Evolutionary conservation across 2,888 invertebrate genomes (phyloP).

Genomic region (Drosophila rellima): DNA sequence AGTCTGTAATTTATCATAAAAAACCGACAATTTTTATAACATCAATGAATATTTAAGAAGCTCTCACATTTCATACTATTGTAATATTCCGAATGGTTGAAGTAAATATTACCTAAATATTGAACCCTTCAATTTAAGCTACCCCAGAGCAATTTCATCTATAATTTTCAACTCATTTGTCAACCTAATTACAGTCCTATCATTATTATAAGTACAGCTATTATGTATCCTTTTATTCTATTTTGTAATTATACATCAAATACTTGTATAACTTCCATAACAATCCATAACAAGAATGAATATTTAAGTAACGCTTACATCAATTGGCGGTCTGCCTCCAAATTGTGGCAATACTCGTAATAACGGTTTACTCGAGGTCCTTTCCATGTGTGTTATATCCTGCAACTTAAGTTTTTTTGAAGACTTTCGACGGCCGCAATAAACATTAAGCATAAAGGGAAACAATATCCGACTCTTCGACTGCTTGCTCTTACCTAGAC

Average conservation of each 20-base stretch:
- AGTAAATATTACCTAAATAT: neutral
- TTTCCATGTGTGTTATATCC: conserved; percentile 18
- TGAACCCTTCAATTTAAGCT: neutral
- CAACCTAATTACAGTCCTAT: neutral
- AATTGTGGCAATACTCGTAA: conserved; percentile 15
- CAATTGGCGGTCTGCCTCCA: conserved; percentile 11
- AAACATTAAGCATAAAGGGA: conserved; percentile 53
- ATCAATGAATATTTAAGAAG: conserved; percentile 9
- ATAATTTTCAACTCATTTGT: neutral
- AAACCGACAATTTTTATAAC: conserved; percentile 24
- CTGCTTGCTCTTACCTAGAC: conserved; percentile 4
- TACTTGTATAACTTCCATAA: conserved; percentile 27
- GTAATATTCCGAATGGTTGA: neutral
- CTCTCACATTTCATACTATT: neutral
- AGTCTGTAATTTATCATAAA: conserved; percentile 3
- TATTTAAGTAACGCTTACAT: conserved; percentile 6
- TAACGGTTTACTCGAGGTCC: conserved; percentile 29
- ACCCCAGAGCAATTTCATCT: neutral
- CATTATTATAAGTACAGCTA: neutral
- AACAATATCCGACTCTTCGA: conserved; percentile 21
- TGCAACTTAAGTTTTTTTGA: conserved; percentile 38
- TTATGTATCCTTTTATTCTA: neutral
- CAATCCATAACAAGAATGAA: conserved; percentile 16
- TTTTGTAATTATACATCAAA: conserved; percentile 12
- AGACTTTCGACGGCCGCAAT: conserved; percentile 36